Base-by-base conservation (phyloP, 64 coral and sea anemone species). In the Stylophora pistillata region DNA sequence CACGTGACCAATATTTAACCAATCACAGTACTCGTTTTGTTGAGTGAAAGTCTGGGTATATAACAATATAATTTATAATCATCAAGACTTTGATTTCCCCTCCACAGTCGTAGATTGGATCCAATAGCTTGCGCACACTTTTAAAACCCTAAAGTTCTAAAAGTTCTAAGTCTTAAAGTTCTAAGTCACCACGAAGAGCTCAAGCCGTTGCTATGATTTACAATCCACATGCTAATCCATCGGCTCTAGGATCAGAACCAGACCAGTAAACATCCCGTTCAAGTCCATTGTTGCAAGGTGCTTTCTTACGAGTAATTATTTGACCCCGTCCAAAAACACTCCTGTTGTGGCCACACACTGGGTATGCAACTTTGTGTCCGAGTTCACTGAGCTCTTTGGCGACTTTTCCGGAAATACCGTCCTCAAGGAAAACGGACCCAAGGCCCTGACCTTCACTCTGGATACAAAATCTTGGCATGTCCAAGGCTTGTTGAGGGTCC, bases 401-500 rank as follows among this genome's bases (percentile, higher is more conserved):
- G 23, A 85, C 72, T 33, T 9, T 25, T 23, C 84, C 69, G 54
- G 93, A 69, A 56, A 99, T 93, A 28, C 97, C 93, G 31, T 95
- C 86, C 65, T 99, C 97, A 17, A 95, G 17, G 56, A 72, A 79
- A 74, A 90, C 80, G 10, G 83, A 73, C n/a, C 86, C 73, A 18
- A 57, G 68, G 0, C 82, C 93, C 27, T 89, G 56, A 53, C 66
- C 90, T n/a, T 77, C 76, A 15, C 71, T 73, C 13, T 75, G 65
- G 9, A 99, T 86, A 72, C 88, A 87, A 31, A 99, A 94, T 47
- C 97, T 90, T 17, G 97, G 93, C 77, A 90, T 87, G 83, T 99
- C 97, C 23, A 99, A 76, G 11, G 97, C 97, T 85, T 99, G 87
- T 59, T 99, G 97, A 25, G 97, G 93, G 68, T 99, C 82, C 97